phyloP scores from a whole-genome alignment of 2,888 invertebrate species.

The Agonopterix arenella region DNA sequence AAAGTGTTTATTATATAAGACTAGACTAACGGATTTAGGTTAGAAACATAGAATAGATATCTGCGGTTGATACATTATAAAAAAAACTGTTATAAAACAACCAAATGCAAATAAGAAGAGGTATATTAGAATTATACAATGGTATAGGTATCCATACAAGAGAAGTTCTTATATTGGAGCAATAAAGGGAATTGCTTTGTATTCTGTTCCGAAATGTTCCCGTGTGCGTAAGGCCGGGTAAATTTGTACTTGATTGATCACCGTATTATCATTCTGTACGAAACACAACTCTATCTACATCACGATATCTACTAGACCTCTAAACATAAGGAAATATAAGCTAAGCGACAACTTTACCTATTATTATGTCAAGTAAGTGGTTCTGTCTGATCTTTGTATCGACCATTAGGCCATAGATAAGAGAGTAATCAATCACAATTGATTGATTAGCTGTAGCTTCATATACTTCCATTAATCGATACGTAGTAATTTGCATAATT shows the following conservation, averaged over 20 bases:
- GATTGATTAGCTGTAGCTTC: conserved; percentile 23
- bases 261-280: conserved; percentile 24
- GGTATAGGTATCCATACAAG: background rate
- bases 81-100: too few relatives aligned
- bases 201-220: conserved; percentile 33
- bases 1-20: too few relatives aligned
- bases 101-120: too few relatives aligned
- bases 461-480: too few relatives aligned
- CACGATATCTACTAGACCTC: too few relatives aligned
- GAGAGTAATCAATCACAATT: conserved; percentile 33
- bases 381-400: background rate
- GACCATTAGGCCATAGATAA: conserved; percentile 20
- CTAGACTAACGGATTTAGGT: too few relatives aligned
- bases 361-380: background rate
- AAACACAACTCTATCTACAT: background rate
- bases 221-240: conserved; percentile 17
- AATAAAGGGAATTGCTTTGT: conserved; percentile 41
- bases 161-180: conserved; percentile 20
- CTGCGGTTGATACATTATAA: too few relatives aligned
- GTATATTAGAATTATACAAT: too few relatives aligned
- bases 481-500: too few relatives aligned
- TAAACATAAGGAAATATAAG: background rate
- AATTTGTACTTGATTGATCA: conserved; percentile 43
- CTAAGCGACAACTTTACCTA: background rate
- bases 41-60: too few relatives aligned